A percentile compares a stretch with the other conserved stretches of the same genome.
phyloP scores from a whole-genome alignment of 2,113 vertebrate genomes.

The Crocuta crocuta region DNA sequence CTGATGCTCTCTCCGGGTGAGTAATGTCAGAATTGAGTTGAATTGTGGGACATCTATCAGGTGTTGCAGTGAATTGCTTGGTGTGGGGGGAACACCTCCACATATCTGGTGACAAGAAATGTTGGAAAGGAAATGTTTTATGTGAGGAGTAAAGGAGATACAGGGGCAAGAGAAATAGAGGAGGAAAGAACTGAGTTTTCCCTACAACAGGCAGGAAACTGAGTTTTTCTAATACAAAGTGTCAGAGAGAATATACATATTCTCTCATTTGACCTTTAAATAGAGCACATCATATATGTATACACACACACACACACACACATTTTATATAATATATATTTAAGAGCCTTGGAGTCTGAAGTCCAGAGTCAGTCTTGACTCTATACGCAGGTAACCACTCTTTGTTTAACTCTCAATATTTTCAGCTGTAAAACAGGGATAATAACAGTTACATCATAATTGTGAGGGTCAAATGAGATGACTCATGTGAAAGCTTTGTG shows the following conservation, averaged over 20 bases:
- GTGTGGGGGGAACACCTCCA: not conserved
- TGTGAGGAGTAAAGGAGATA: not conserved
- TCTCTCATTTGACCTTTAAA: not conserved
- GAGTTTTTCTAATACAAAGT: not conserved
- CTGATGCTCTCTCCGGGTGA: not conserved
- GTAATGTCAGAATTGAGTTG: not conserved
- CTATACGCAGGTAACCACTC: not conserved
- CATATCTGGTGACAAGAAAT: not conserved
- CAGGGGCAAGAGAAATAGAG: not conserved
- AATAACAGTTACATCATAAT: not conserved
- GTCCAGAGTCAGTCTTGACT: constrained; percentile 36
- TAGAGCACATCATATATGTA: not conserved
- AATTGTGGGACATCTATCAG: not conserved
- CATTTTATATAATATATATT: not conserved
- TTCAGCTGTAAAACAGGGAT: constrained; percentile 11
- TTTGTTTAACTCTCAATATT: not conserved
- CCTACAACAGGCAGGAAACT: not conserved
- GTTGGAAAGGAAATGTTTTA: not conserved
- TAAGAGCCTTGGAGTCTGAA: constrained; percentile 3
- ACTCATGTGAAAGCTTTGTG: constrained; percentile 38
- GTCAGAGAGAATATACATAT: not conserved
- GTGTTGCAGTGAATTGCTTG: not conserved
- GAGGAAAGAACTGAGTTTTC: not conserved
- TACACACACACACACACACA: not conserved
- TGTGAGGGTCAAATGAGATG: constrained; percentile 13